These are phyloP conservation scores for Oscheius myriophilus DNA, from an alignment of 2,888 invertebrate genomes.

Conservation along the genomic window DNA sequence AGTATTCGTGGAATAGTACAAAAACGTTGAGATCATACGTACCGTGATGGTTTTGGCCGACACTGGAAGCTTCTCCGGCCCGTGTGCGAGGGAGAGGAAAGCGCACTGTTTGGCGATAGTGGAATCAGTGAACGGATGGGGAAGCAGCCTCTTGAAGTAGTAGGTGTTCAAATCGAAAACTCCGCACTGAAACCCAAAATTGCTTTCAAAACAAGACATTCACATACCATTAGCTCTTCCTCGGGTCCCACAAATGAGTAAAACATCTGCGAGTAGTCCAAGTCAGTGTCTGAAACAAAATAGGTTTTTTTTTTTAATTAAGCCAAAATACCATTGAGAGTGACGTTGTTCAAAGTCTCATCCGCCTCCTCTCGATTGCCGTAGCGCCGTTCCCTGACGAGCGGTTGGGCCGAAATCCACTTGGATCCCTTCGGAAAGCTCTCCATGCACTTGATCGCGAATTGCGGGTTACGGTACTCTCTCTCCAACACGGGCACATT, in stretches of 20 bases:
- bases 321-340: background rate
- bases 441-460: background rate
- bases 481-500: slow-evolving; percentile 10
- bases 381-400: slow-evolving; percentile 7
- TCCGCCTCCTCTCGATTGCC: background rate
- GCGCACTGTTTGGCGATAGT: slow-evolving; percentile 26
- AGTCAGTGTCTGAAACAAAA: slow-evolving; percentile 16
- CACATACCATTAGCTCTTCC: background rate
- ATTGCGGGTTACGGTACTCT: slow-evolving; percentile 5
- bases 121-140: slow-evolving; percentile 1
- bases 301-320: background rate
- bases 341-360: slow-evolving; percentile 1
- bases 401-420: slow-evolving; percentile 8
- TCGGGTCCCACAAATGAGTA: background rate
- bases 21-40: too few species aligned
- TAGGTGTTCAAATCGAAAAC: slow-evolving; percentile 28
- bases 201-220: background rate
- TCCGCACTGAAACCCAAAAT: slow-evolving; percentile 7
- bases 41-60: background rate
- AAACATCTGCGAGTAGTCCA: slow-evolving; percentile 21
- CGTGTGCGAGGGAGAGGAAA: slow-evolving; percentile 9
- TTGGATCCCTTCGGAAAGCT: background rate
- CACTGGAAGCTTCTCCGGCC: too few species aligned
- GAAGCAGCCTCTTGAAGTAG: slow-evolving; percentile 21
- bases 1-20: too few species aligned